Conservation (phyloP, 1,140 invertebrate genomes). For the Euura saliciscinereae region DNA sequence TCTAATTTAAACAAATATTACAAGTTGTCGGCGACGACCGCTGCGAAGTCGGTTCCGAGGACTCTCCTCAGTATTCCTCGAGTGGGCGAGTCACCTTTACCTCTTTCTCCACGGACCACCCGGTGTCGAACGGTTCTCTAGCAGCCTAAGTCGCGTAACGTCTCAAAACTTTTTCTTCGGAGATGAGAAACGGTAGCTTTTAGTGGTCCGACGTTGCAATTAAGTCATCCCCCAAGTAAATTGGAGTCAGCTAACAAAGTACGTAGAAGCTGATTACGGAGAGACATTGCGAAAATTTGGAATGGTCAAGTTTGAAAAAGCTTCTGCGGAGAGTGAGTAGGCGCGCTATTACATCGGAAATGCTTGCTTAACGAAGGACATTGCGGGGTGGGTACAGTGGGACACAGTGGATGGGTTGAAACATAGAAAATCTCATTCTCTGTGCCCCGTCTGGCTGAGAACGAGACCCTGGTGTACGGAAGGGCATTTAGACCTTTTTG, state of each 20-base stretch:
- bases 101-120: too few species aligned
- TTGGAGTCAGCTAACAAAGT: too few species aligned
- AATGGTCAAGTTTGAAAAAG: neutral
- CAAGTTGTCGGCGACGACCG: constrained; percentile 22
- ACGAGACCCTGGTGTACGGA: constrained; percentile 31
- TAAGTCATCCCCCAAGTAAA: too few species aligned
- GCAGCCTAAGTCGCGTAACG: too few species aligned
- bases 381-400: neutral
- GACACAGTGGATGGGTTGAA: neutral
- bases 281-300: neutral
- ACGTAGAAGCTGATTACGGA: too few species aligned
- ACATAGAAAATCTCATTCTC: constrained; percentile 7
- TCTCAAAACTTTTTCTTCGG: too few species aligned
- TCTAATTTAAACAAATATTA: constrained; percentile 34
- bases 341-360: constrained; percentile 3
- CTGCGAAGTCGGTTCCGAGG: constrained; percentile 13
- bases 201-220: too few species aligned
- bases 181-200: too few species aligned
- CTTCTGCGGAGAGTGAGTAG: neutral
- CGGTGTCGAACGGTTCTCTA: too few species aligned
- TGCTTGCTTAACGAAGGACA: constrained; percentile 1
- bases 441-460: neutral
- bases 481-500: constrained; percentile 56
- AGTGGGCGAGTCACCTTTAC: neutral
- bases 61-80: constrained; percentile 6